These are phyloP conservation scores for Apocheima hispidaria DNA, from an alignment of 2,888 invertebrate species.

Conservation along the genomic window DNA sequence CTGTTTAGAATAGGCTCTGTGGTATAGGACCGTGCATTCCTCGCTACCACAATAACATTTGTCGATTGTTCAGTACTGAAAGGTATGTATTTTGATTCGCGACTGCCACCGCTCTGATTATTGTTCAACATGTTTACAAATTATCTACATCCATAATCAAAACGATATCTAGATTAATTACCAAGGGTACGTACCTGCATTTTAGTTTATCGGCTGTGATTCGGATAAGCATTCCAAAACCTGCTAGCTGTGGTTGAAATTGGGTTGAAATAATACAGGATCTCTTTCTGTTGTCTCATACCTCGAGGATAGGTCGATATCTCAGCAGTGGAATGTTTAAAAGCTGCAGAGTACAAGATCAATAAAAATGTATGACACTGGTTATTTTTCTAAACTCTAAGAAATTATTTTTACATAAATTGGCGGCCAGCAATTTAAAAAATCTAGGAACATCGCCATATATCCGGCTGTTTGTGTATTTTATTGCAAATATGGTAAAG, in stretches of 20 bases:
- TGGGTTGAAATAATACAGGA: neutral
- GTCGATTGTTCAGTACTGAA: conserved; percentile 63
- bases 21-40: conserved; percentile 64
- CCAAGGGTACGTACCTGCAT: conserved; percentile 35
- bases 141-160: conserved; percentile 74
- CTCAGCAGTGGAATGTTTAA: no score
- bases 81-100: conserved; percentile 67
- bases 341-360: no score
- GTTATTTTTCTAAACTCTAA: no score
- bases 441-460: no score
- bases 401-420: no score
- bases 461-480: no score
- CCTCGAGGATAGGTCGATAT: no score
- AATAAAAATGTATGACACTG: no score
- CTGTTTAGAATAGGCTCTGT: conserved; percentile 46
- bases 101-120: conserved; percentile 60
- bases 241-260: neutral
- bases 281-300: no score
- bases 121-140: conserved; percentile 77
- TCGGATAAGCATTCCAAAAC: conserved; percentile 37
- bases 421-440: no score
- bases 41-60: conserved; percentile 73
- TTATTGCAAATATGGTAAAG: no score
- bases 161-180: conserved; percentile 65
- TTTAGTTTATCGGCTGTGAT: conserved; percentile 44